These are phyloP conservation scores for Drosophila nannoptera DNA, from an alignment of 1,140 invertebrate species.

Conservation along the genomic window DNA sequence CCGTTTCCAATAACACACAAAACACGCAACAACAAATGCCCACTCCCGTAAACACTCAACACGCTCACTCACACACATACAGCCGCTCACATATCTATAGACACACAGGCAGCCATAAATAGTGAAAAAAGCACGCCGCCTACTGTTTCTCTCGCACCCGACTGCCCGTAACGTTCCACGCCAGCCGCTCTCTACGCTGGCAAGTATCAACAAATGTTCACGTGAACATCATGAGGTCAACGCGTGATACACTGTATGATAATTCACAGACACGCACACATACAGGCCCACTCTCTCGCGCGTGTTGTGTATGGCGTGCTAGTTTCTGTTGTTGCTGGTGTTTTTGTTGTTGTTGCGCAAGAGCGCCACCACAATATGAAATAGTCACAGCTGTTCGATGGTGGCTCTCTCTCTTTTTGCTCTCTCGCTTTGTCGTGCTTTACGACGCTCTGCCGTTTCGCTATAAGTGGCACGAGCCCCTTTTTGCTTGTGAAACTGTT, in stretches of 20 bases:
- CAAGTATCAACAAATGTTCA: conserved; percentile 75
- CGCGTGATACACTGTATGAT: conserved; percentile 71
- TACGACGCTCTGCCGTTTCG: conserved; percentile 31
- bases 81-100: conserved; percentile 4
- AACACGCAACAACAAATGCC: conserved; percentile 61
- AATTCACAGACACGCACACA: conserved; percentile 54
- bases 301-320: conserved; percentile 56
- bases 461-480: conserved; percentile 64
- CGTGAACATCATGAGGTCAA: conserved; percentile 79
- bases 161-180: conserved; percentile 8
- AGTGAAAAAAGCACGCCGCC: conserved; percentile 56
- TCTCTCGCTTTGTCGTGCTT: conserved; percentile 16
- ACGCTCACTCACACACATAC: conserved; percentile 8
- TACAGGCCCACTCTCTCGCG: conserved; percentile 24
- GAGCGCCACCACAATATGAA: conserved; percentile 51
- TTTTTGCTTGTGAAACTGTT: conserved; percentile 73
- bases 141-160: conserved; percentile 35
- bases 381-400: conserved; percentile 71
- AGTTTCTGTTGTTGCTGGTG: conserved; percentile 43
- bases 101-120: conserved; percentile 18
- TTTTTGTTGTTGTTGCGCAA: conserved; percentile 69
- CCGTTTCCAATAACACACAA: conserved; percentile 70
- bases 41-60: conserved; percentile 29
- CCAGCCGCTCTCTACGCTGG: conserved; percentile 21
- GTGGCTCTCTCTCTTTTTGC: conserved; percentile 22